Conservation (phyloP, 2,797 vertebrate species). For the Pantherophis vulpinus region DNA sequence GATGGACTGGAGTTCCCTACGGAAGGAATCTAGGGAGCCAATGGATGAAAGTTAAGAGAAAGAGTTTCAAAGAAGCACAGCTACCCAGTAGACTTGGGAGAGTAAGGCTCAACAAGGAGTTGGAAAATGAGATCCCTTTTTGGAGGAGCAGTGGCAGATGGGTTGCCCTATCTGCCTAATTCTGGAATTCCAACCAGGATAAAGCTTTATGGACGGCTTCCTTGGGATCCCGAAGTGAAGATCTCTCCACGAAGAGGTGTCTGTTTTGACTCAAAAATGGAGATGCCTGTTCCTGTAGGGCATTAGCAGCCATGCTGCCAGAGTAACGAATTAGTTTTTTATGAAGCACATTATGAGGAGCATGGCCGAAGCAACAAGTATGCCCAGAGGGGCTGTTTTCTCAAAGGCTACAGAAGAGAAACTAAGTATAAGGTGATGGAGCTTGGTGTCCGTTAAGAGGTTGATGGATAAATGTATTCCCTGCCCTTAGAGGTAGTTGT, state of each 20-base stretch:
- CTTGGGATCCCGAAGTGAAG: conserved; percentile 34
- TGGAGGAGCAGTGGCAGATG: not conserved
- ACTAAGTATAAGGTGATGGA: conserved; percentile 2
- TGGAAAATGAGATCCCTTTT: conserved; percentile 36
- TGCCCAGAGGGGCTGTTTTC: not conserved
- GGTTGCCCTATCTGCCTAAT: not conserved
- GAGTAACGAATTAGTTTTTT: not conserved
- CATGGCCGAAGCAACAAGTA: not conserved
- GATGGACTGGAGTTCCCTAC: not conserved
- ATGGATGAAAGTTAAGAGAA: not conserved
- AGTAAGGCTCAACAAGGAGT: conserved; percentile 11
- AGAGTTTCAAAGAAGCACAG: not conserved
- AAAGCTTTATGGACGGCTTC: not conserved
- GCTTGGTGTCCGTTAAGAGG: not conserved
- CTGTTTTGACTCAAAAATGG: not conserved
- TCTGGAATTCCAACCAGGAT: conserved; percentile 24
- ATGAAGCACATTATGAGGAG: not conserved
- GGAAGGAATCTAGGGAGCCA: not conserved
- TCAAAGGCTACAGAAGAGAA: not conserved
- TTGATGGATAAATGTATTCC: conserved; percentile 7
- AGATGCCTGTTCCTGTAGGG: not conserved
- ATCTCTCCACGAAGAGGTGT: not conserved
- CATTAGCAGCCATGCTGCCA: not conserved
- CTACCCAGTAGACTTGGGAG: conserved; percentile 22
- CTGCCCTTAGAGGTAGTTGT: conserved; percentile 10